phyloP scores from a whole-genome alignment of 1,140 invertebrate species.

The Panagrolaimus sp. region DNA sequence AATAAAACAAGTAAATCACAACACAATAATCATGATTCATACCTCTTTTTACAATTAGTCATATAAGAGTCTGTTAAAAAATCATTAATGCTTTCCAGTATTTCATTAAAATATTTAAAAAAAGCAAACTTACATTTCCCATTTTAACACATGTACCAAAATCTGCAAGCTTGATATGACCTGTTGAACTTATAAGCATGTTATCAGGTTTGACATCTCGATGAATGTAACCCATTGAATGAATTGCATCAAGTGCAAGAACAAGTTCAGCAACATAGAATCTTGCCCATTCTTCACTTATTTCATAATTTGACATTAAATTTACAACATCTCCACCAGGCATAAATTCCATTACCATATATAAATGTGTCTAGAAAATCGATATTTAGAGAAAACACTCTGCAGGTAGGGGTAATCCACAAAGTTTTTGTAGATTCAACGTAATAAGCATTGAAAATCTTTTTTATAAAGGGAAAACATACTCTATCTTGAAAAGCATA shows the following conservation, averaged over 20 bases:
- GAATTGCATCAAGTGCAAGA: slow-evolving; percentile 91
- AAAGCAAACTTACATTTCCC: slow-evolving; percentile 32
- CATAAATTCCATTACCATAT: slow-evolving; percentile 99
- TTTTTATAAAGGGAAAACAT: slow-evolving; percentile 14
- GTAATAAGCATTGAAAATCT: too few species aligned
- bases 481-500: slow-evolving; percentile 78
- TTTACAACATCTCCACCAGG: slow-evolving; percentile 96
- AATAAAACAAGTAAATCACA: too few species aligned
- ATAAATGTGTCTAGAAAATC: slow-evolving; percentile 61
- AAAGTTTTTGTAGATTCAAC: too few species aligned
- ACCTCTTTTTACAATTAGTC: too few species aligned
- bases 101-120: too few species aligned
- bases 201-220: slow-evolving; percentile 85
- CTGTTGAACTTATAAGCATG: slow-evolving; percentile 86
- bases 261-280: slow-evolving; percentile 99
- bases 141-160: slow-evolving; percentile 48
- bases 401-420: too few species aligned
- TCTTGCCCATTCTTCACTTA: slow-evolving; percentile 97
- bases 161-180: slow-evolving; percentile 93
- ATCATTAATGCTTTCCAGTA: too few species aligned
- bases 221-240: slow-evolving; percentile 97
- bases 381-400: too few species aligned
- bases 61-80: too few species aligned
- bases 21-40: too few species aligned
- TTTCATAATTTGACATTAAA: slow-evolving; percentile 96